A percentile compares a stretch with the other conserved stretches of the same genome.
Conservation (phyloP, 2,113 vertebrate species). For the Tilapia sparmanii region DNA sequence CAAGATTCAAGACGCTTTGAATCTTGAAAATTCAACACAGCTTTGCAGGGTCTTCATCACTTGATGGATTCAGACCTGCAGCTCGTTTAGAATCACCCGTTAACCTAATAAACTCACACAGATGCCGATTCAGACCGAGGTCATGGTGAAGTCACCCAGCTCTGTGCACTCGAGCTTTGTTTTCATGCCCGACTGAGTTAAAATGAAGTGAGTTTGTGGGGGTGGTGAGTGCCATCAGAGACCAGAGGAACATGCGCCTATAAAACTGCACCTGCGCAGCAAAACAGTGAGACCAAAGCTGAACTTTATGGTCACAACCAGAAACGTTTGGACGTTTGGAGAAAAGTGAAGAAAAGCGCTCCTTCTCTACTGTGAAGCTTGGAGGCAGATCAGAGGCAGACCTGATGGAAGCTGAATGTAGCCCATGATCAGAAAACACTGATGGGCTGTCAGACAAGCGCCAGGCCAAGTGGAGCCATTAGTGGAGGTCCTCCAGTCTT, state of each 20-base stretch:
- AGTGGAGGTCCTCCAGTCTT: neutral
- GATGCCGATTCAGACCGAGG: neutral
- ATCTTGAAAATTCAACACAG: neutral
- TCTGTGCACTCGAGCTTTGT: neutral
- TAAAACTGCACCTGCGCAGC: accelerated
- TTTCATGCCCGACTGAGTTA: neutral
- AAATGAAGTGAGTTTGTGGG: neutral
- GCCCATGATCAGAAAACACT: neutral
- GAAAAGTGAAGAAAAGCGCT: neutral
- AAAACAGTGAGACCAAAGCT: neutral
- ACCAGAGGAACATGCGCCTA: neutral
- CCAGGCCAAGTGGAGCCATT: neutral
- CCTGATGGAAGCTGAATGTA: neutral
- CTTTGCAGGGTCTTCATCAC: neutral
- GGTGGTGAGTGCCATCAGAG: neutral
- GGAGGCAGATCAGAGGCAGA: neutral
- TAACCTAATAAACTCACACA: neutral
- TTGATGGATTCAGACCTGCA: neutral
- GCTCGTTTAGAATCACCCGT: neutral
- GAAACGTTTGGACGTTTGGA: neutral
- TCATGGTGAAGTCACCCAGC: neutral
- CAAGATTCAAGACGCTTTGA: neutral
- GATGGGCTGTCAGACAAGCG: neutral
- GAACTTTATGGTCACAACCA: neutral
- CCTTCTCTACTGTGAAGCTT: neutral